phyloP scores from a whole-genome alignment of 2,888 invertebrate genomes.

The Lutraria lutraria region DNA sequence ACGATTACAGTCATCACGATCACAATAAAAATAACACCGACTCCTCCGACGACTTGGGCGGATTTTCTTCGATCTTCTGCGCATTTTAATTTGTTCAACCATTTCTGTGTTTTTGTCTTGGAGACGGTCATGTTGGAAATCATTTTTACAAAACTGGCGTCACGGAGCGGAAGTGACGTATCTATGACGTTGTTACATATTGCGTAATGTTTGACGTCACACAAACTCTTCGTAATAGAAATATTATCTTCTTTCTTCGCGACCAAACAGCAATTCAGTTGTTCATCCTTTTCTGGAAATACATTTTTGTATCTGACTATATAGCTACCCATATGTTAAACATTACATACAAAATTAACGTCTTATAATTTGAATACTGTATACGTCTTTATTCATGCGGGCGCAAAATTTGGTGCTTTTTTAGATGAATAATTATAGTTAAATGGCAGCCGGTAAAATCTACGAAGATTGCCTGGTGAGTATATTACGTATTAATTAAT shows the following conservation, averaged over 20 bases:
- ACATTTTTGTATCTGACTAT: not conserved
- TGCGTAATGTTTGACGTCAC: not conserved
- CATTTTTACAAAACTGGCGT: slow-evolving; percentile 8
- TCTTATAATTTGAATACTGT: too few species aligned
- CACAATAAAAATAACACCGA: not conserved
- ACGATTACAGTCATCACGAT: not conserved
- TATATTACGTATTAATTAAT: not conserved
- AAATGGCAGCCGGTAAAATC: too few species aligned
- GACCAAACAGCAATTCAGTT: not conserved
- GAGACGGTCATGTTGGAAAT: slow-evolving; percentile 29
- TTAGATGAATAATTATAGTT: too few species aligned
- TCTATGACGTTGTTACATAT: not conserved
- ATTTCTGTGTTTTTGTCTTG: not conserved
- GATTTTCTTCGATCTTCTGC: slow-evolving; percentile 7
- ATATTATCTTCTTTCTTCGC: not conserved
- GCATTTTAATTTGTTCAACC: not conserved
- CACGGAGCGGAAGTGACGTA: not conserved
- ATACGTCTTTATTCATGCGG: too few species aligned
- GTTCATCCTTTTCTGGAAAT: not conserved
- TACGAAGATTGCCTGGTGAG: too few species aligned
- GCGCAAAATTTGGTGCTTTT: too few species aligned
- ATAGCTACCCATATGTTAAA: too few species aligned
- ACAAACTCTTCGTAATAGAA: not conserved
- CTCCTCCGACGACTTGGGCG: not conserved
- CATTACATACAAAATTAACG: too few species aligned